Conservation (phyloP, 2,888 invertebrate species). For the Didymodactylos carnosus region DNA sequence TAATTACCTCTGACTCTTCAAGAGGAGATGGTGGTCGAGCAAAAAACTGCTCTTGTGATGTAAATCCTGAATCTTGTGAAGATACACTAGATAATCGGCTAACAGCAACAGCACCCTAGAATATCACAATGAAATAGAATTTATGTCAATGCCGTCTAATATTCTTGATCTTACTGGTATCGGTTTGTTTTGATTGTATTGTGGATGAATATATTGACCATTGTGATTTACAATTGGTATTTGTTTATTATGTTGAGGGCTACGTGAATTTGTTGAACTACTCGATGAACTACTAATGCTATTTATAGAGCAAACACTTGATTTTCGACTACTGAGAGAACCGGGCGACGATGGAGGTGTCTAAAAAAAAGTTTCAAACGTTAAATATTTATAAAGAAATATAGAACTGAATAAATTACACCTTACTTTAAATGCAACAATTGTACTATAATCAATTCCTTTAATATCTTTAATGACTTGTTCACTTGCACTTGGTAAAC, state of each 20-base stretch:
- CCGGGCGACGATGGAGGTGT: slow-evolving; percentile 56
- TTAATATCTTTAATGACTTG: slow-evolving; percentile 49
- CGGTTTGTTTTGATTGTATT: too few species aligned
- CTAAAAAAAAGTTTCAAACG: too few species aligned
- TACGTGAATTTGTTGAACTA: neutral
- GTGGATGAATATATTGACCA: neutral
- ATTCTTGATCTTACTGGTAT: too few species aligned
- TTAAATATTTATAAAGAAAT: slow-evolving; percentile 14
- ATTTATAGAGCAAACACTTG: slow-evolving; percentile 70
- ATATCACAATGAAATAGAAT: neutral
- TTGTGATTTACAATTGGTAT: neutral
- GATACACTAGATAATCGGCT: slow-evolving; percentile 40
- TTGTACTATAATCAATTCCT: slow-evolving; percentile 33
- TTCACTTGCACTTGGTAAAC: slow-evolving; percentile 69
- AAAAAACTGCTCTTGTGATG: slow-evolving; percentile 62
- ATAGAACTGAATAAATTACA: too few species aligned
- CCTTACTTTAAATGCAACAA: slow-evolving; percentile 18
- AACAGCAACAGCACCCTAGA: neutral
- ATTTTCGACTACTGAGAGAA: slow-evolving; percentile 68
- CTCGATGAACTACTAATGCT: slow-evolving; percentile 40
- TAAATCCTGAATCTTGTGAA: slow-evolving; percentile 65
- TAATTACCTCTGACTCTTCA: slow-evolving; percentile 9
- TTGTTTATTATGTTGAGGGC: neutral
- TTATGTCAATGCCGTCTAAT: neutral
- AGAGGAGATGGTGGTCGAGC: slow-evolving; percentile 28